Base-by-base conservation (phyloP, 2,113 vertebrate species). In the Fregata magnificens region DNA sequence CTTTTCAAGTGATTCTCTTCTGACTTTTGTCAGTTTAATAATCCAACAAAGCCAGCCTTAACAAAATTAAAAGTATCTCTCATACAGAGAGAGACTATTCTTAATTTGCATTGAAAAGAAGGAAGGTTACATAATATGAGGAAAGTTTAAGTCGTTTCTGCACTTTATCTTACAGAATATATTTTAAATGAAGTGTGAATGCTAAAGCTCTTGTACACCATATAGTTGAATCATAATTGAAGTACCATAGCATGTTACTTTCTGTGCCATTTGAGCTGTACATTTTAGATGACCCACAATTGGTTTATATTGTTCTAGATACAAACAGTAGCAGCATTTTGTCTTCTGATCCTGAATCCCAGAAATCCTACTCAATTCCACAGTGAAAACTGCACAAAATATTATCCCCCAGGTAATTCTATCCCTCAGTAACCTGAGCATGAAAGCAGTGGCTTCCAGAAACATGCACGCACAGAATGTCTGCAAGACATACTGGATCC, bases 131-230 rank as follows among this genome's bases (percentile, higher is more conserved):
- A 5, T 15, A 52, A 80, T 9, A 11, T 1, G 0, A 74, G 11
- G 2, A n/a, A 62, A 34, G 9, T 31, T 58, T 22, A 44, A 65
- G 38, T 28, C 89, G 11, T 45, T 70, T 49, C 28, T 55, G 31
- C 0, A 0, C 13, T 74, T 56, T 24, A 66, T 67, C 29, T 74
- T 56, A 66, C 5, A 16, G 21, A 70, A 49, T 18, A 0, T 24
- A 36, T 55, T 85, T 55, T 26, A 82, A 55, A 62, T 40, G 2
- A 82, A 69, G 15, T 36, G 58, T 32, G 13, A 91, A 56, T 24
- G 13, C 44, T 32, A 7, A 86, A 49, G 31, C 4, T 67, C 28
- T 67, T 49, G 13, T 13, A 71, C 25, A 34, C 26, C 21, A 11
- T 5, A 52, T 29, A 63, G 67, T 1, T 65, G 31, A 84, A 49